phyloP scores from a whole-genome alignment of 2,888 invertebrate genomes.

The Spodoptera picta region DNA sequence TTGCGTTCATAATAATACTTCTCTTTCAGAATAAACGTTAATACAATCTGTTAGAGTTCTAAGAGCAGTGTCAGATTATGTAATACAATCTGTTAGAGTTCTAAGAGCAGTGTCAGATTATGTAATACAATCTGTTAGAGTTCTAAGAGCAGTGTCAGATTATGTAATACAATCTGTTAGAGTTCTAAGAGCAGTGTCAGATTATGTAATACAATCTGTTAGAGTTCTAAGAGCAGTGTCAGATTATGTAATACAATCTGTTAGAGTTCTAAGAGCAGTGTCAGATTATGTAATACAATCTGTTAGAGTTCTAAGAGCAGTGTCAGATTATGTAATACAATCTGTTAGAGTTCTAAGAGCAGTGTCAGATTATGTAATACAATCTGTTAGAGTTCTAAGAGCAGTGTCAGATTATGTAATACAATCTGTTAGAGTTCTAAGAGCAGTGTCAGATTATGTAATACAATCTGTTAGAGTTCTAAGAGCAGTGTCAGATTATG shows the following conservation, averaged over 20 bases:
- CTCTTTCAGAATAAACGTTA: constrained; percentile 5
- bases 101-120: constrained; percentile 1
- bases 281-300: constrained; percentile 5
- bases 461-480: constrained; percentile 3
- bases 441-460: constrained; percentile 4
- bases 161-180: constrained; percentile 3
- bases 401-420: constrained; percentile 5
- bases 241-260: constrained; percentile 1
- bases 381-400: constrained; percentile 3
- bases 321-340: constrained; percentile 3
- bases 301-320: not conserved
- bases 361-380: constrained; percentile 5
- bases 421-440: constrained; percentile 3
- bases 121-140: constrained; percentile 4
- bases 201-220: constrained; percentile 4
- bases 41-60: constrained; percentile 3
- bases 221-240: constrained; percentile 3
- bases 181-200: constrained; percentile 3
- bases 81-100: constrained; percentile 4
- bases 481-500: constrained; percentile 8
- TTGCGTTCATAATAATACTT: constrained; percentile 3
- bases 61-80: constrained; percentile 8
- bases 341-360: constrained; percentile 3
- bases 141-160: constrained; percentile 2
- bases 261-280: constrained; percentile 1